Evolutionary conservation across 2,888 invertebrate genomes (phyloP).

Genomic region (Crossocerus cetratus): DNA sequence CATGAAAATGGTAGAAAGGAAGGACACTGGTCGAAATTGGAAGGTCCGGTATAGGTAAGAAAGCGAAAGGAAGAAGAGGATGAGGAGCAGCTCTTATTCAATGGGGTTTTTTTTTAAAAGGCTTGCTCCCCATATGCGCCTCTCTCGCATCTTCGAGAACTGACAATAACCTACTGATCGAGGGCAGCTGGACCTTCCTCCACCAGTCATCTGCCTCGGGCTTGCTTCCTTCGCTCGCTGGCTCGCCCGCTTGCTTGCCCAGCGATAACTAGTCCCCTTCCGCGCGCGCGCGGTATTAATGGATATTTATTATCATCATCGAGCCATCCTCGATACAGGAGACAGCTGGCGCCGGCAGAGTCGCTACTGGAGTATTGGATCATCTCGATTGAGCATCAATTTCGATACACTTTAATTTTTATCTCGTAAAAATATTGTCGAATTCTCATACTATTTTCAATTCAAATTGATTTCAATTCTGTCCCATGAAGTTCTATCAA

Average conservation of each 20-base stretch:
- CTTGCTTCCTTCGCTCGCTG: constrained; percentile 71
- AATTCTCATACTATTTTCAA: too few relatives aligned
- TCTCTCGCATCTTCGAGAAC: constrained; percentile 46
- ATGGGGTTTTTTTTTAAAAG: constrained; percentile 20
- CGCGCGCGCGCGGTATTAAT: constrained; percentile 64
- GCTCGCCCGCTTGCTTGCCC: constrained; percentile 73
- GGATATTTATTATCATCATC: constrained; percentile 75
- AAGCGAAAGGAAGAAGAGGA: too few relatives aligned
- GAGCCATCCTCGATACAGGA: constrained; percentile 50
- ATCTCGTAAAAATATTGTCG: too few relatives aligned
- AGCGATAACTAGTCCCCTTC: constrained; percentile 74
- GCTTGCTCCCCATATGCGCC: constrained; percentile 28
- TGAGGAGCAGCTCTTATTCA: too few relatives aligned
- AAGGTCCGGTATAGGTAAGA: not conserved
- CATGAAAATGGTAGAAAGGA: too few relatives aligned
- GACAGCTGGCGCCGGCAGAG: constrained; percentile 55
- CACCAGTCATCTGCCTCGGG: constrained; percentile 73
- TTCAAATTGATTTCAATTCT: too few relatives aligned
- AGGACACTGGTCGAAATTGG: too few relatives aligned
- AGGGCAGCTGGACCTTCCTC: constrained; percentile 73
- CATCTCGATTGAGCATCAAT: too few relatives aligned
- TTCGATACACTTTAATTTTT: too few relatives aligned
- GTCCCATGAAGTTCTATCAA: too few relatives aligned
- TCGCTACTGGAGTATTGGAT: constrained; percentile 14
- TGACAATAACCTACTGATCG: constrained; percentile 65